A percentile compares a stretch with the other conserved stretches of the same genome.
phyloP scores from a whole-genome alignment of 2,888 invertebrate species.

The Ectemnius lituratus region DNA sequence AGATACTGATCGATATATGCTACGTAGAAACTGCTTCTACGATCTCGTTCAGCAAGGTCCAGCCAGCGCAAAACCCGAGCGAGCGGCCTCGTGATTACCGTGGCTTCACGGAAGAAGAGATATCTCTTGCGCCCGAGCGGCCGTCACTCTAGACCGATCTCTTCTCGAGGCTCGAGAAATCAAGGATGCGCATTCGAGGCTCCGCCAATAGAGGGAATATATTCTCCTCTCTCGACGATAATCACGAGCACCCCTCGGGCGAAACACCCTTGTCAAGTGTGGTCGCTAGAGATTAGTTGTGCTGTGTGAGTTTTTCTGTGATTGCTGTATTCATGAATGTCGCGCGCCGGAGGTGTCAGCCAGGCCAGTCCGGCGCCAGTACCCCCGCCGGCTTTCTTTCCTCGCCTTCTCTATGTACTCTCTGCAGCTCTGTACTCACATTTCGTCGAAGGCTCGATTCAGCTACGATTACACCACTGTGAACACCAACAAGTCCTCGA shows the following conservation, averaged over 20 bases:
- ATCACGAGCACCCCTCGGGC: slow-evolving; percentile 41
- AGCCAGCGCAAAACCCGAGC: slow-evolving; percentile 22
- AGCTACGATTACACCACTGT: slow-evolving; percentile 13
- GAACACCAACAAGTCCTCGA: background rate
- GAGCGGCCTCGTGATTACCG: slow-evolving; percentile 40
- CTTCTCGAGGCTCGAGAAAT: background rate
- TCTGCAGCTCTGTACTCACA: slow-evolving; percentile 59
- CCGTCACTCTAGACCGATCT: no score
- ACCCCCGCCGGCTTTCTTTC: no score
- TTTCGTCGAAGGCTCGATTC: slow-evolving; percentile 55
- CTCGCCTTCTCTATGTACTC: slow-evolving; percentile 59
- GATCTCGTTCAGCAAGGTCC: slow-evolving; percentile 48
- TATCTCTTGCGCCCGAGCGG: no score
- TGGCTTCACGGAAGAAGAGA: slow-evolving; percentile 28
- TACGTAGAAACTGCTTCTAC: slow-evolving; percentile 60
- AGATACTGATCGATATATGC: slow-evolving; percentile 49
- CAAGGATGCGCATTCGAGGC: background rate
- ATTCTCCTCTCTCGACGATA: slow-evolving; percentile 27
- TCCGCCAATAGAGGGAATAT: slow-evolving; percentile 24
- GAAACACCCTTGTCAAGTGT: slow-evolving; percentile 51
- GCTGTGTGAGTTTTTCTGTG: slow-evolving; percentile 53
- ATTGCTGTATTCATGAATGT: slow-evolving; percentile 29
- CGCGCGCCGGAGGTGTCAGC: slow-evolving; percentile 10
- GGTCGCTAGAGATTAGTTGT: slow-evolving; percentile 58
- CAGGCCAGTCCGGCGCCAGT: no score